These are phyloP conservation scores for Gymnocypris eckloni DNA, from an alignment of 2,797 vertebrate genomes.

Conservation along the genomic window DNA sequence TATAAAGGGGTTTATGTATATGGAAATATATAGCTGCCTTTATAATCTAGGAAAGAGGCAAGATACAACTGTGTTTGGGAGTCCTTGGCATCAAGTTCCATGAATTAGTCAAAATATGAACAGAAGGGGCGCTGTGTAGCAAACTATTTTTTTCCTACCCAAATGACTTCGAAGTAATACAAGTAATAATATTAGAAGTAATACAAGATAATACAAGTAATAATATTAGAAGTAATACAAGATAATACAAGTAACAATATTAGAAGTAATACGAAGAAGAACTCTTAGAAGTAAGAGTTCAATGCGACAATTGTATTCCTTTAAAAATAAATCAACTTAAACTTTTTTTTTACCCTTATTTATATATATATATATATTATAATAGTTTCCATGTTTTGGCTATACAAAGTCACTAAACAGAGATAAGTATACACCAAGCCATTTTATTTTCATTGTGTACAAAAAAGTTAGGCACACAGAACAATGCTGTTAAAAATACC, in stretches of 20 bases:
- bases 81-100: background rate
- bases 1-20: background rate
- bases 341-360: background rate
- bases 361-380: background rate
- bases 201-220: too few species aligned
- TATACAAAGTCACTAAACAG: conserved; percentile 13
- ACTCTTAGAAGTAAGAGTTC: too few species aligned
- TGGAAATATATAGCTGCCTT: background rate
- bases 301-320: background rate
- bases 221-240: too few species aligned
- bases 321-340: too few species aligned
- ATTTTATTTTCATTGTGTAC: conserved; percentile 68
- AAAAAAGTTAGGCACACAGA: conserved; percentile 65
- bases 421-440: conserved; percentile 55
- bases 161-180: background rate
- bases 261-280: too few species aligned
- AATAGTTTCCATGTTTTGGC: too few species aligned
- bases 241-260: too few species aligned
- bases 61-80: background rate
- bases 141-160: conserved; percentile 25
- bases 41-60: background rate
- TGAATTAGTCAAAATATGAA: background rate
- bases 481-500: conserved; percentile 59
- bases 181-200: too few species aligned
- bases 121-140: conserved; percentile 65